Percentiles rank a stretch among this genome's conserved stretches.
Evolutionary conservation across 2,113 vertebrate genomes (phyloP).

Genomic region (Uria aalge): DNA sequence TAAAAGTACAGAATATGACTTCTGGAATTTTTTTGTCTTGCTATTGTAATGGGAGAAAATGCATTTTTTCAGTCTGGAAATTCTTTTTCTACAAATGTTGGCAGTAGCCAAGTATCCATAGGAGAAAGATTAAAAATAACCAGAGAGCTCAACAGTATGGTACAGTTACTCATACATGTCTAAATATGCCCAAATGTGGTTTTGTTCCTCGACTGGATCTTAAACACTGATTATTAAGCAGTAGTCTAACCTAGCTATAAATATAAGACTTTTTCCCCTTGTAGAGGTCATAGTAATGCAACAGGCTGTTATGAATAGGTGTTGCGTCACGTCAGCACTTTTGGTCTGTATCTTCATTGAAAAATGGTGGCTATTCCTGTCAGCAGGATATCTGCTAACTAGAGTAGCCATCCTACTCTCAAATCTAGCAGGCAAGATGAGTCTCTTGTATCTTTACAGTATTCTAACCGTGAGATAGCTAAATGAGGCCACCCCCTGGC

Average conservation of each 20-base stretch:
- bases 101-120: background rate
- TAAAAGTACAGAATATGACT: background rate
- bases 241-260: background rate
- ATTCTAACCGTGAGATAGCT: background rate
- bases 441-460: background rate
- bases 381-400: background rate
- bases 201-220: background rate
- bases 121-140: background rate
- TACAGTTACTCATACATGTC: background rate
- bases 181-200: background rate
- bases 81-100: background rate
- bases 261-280: background rate
- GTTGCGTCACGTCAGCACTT: background rate
- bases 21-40: background rate
- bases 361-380: background rate
- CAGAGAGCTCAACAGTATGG: fast-evolving
- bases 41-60: background rate
- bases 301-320: background rate
- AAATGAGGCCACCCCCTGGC: constrained; percentile 1
- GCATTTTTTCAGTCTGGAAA: background rate
- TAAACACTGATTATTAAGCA: background rate
- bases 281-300: background rate
- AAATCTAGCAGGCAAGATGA: background rate
- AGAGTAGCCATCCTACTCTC: background rate
- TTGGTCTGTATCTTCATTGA: background rate